Evolutionary conservation across 2,888 invertebrate species (phyloP), one percentile per base, ranked within the genome.

Genomic region (Ferrisia virgata): DNA sequence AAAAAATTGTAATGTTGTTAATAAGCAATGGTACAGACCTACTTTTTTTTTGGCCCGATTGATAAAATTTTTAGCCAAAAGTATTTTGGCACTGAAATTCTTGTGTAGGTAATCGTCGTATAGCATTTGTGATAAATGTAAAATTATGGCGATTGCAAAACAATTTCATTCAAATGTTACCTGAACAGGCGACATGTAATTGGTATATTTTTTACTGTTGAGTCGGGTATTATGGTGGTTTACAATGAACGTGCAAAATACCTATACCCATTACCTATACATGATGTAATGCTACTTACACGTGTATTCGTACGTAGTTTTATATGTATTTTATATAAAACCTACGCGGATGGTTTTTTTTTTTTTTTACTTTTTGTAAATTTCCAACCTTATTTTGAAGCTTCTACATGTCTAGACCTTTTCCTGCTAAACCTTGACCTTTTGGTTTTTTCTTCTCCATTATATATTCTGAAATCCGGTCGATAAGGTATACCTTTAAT

Each of bases 401-500:
- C 72, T 64, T 36, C 33, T 76, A 76, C 72, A 76, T 76, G 72
- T 76, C 72, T 76, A 76, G 72, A 76, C 72, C 72, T 76, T 76
- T 76, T 76, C 33, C 33, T 36, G 72, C 28, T 76, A 36, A 76
- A 76, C 72, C 72, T 76, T 76, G 72, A 76, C 72, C 72, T 76
- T 76, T 76, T 36, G 72, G 36, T 76, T 36, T 76, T 76, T 76
- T 76, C 72, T 31, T 76, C 28, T 33, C 72, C 31, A 76, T 36
- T 76, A 36, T 33, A 36, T 36, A 36, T 76, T 76, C 31, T 33
- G 72, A 76, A 76, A 76, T 76, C 72, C 72, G 72, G 36, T 76
- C 72, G 72, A 76, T 76, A 36, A 76, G 72, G 72, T 76, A 76
- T 76, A 33, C 72, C 72, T 76, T 76, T 76, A 76, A 76, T 76